Conservation (phyloP, 2,113 vertebrate genomes). For the Hippocampus barbouri region DNA sequence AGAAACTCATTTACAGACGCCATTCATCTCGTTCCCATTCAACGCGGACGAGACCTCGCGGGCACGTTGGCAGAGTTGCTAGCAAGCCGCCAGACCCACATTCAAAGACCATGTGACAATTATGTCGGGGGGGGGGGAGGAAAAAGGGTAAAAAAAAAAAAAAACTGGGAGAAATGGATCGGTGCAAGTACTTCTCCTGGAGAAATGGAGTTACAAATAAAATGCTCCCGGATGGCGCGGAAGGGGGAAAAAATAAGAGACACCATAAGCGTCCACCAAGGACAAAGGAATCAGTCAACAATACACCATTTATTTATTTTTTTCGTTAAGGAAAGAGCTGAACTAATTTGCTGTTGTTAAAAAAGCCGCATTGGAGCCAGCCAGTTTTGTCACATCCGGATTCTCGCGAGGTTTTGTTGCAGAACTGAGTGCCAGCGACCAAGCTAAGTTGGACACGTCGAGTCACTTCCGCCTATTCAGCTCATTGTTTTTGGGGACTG, state of each 20-base stretch:
- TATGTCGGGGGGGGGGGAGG: constrained; percentile 27
- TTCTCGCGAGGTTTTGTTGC: too few species aligned
- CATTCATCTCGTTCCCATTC: constrained; percentile 80
- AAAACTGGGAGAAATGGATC: constrained; percentile 3
- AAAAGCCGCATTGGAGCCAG: not conserved
- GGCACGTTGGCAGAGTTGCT: constrained; percentile 45
- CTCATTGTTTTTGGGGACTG: too few species aligned
- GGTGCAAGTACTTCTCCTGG: constrained; percentile 1
- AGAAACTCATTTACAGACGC: constrained; percentile 82
- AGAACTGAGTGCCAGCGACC: too few species aligned
- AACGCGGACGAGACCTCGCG: constrained; percentile 48
- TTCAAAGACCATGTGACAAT: constrained; percentile 48
- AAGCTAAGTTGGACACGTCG: too few species aligned
- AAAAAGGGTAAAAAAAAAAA: too few species aligned
- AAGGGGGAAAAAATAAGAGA: constrained; percentile 7
- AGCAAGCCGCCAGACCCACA: constrained; percentile 47
- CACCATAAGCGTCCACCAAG: constrained; percentile 30
- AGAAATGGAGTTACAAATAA: constrained; percentile 8
- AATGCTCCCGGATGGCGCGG: not conserved
- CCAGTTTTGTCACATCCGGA: too few species aligned
- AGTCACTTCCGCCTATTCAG: too few species aligned
- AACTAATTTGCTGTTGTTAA: not conserved
- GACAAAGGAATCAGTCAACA: constrained; percentile 40
- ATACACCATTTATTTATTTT: constrained; percentile 41
- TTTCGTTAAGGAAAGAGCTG: constrained; percentile 53